Evolutionary conservation across 2,113 vertebrate species (phyloP), one percentile per base, ranked within the genome.

Genomic region (Paradisaea rubra): DNA sequence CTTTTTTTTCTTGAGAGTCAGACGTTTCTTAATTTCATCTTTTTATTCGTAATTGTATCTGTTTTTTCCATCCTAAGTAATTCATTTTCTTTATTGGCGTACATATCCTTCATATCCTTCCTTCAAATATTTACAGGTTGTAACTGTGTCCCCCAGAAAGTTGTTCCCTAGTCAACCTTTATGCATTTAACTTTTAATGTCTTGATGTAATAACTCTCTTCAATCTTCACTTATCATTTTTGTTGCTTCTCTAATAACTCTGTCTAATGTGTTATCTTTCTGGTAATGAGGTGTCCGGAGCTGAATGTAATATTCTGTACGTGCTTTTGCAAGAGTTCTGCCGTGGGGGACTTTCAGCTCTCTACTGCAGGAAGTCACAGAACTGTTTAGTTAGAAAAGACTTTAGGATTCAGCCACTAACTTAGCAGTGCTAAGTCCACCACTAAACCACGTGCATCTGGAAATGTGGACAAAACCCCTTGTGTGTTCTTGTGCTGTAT

Each of bases 241-340:
- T 88, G 56, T 84, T 83, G 31, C 80, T 84, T 72, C 77, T 93
- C 41, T 93, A 93, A 81, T 95, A 94, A 90, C 71, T 81, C 85
- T 9, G 21, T 83, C n/a, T 94, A 71, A 84, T 86, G 47, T 88
- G 82, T 95, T 95, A 84, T 91, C 85, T 90, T 93, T 91, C 76
- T 94, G 60, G 68, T 95, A 94, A 94, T 88, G 94, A 95, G 79
- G n/a, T 88, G 85, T 91, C 82, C 60, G 21, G 79, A 74, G 88
- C 54, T 45, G 79, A 90, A 68, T n/a, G 60, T 52, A 74, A 1
- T 91, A 95, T 81, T 93, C 92, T 1, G 6, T 60, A n/a, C 0
- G 19, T 78, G 74, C 56, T 64, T 52, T 71, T 13, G 14, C 56
- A 52, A 61, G 82, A 80, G 63, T 30, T 86, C 24, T 72, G 56